Evolutionary conservation across 2,888 invertebrate species (phyloP), one percentile per base, ranked within the genome.

Genomic region (Cephus runcator): DNA sequence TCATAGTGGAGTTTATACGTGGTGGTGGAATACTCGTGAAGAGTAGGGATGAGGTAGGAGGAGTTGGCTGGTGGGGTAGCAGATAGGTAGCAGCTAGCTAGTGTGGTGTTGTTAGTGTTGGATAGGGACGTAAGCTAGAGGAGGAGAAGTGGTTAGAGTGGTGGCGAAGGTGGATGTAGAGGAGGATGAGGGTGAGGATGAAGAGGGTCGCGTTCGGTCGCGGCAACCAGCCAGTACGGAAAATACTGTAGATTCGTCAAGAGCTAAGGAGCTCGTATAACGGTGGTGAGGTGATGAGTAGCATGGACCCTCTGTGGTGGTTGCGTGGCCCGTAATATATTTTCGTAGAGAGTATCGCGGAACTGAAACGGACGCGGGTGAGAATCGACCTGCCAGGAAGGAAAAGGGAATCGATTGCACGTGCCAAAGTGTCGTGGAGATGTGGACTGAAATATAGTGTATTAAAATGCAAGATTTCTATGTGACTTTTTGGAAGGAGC

Each of bases 161-260:
- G 34, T 33, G 71, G 34, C 33, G 71, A 71, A 34, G 12, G 71
- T 71, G 33, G 71, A 71, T 31, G 71, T 71, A 34, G 71, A 34
- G 71, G 71, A 71, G 34, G 71, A 33, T 34, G 71, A 31, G 33
- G 71, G 34, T 31, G 71, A 71, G 71, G 31, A 34, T 31, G 71
- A 71, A 71, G 71, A 71, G 71, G 71, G 71, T 71, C 12, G 31
- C 31, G 71, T 12, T 71, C 71, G 71, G 71, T 71, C 71, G 71
- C 71, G 31, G 71, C 71, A 33, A 12, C 31, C 71, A 31, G 33
- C 31, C 71, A 33, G 71, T 71, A 71, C 15, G 71, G 31, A 71
- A 31, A 71, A 71, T 71, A 71, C 56, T 56, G 71, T 71, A 71
- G 71, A 31, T 71, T 71, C 71, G 31, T 71, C 12, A 71, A 31